These are phyloP conservation scores for Mythimna vitellina DNA, from an alignment of 2,888 invertebrate genomes.

Conservation along the genomic window DNA sequence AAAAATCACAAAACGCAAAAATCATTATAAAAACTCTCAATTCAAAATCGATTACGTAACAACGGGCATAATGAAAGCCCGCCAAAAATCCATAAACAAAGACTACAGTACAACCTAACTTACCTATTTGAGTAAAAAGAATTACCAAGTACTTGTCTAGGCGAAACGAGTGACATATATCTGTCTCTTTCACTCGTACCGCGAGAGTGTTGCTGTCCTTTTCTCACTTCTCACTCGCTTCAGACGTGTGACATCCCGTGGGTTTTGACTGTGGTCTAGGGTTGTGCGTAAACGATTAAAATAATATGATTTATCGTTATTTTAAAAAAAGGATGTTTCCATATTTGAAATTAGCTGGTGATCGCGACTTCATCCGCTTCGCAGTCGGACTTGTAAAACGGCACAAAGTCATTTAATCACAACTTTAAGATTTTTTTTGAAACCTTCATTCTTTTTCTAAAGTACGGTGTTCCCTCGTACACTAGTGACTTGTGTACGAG, in stretches of 20 bases:
- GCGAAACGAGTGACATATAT: constrained; percentile 61
- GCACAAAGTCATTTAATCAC: too few species aligned
- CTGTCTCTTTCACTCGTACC: constrained; percentile 72
- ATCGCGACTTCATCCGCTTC: too few species aligned
- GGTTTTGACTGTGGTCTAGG: constrained; percentile 82
- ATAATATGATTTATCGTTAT: constrained; percentile 17
- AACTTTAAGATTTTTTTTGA: too few species aligned
- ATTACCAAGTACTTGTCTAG: constrained; percentile 69
- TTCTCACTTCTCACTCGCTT: constrained; percentile 87
- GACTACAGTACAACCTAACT: constrained; percentile 68
- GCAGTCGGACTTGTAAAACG: too few species aligned
- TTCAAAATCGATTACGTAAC: constrained; percentile 32
- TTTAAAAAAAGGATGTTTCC: constrained; percentile 13
- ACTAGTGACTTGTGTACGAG: too few species aligned
- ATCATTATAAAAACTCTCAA: neutral
- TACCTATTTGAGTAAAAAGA: constrained; percentile 78
- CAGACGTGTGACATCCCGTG: constrained; percentile 88
- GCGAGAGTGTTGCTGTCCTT: constrained; percentile 67
- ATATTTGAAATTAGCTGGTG: neutral
- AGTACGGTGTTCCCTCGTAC: too few species aligned
- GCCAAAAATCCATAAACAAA: constrained; percentile 71
- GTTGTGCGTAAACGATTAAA: constrained; percentile 66
- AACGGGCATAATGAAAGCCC: constrained; percentile 63
- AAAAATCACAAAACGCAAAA: neutral
- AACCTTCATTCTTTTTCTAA: too few species aligned